Percentiles rank a stretch among this genome's conserved stretches.
phyloP scores from a whole-genome alignment of 2,113 vertebrate species.

The Mesocricetus auratus region DNA sequence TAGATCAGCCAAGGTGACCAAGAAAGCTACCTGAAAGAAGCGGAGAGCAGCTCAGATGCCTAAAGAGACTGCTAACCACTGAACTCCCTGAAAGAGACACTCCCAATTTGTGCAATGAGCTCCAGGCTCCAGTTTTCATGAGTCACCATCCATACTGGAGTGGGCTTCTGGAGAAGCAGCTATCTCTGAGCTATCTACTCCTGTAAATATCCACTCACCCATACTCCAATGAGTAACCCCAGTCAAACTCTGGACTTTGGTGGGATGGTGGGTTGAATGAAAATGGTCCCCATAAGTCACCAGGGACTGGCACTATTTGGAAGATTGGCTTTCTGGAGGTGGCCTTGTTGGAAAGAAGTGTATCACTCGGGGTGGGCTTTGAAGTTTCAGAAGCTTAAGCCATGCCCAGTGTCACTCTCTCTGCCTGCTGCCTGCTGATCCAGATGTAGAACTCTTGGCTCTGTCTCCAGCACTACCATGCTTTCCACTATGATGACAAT shows the following conservation, averaged over 20 bases:
- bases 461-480: background rate
- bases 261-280: background rate
- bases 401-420: background rate
- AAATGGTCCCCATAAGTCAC: background rate
- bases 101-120: background rate
- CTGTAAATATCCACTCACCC: background rate
- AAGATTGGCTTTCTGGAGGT: background rate
- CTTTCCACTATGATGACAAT: background rate
- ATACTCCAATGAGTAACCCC: background rate
- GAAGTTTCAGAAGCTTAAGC: background rate
- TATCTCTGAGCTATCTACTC: background rate
- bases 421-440: background rate
- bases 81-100: background rate
- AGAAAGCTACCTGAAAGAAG: background rate
- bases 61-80: background rate
- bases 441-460: background rate
- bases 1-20: background rate
- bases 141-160: background rate
- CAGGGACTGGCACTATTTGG: too few relatives aligned
- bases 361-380: background rate
- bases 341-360: background rate
- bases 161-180: background rate
- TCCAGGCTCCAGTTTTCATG: background rate
- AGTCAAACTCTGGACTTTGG: background rate
- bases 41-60: background rate